Evolutionary conservation across 2,113 vertebrate genomes (phyloP).

Genomic region (Lipotes vexillifer): DNA sequence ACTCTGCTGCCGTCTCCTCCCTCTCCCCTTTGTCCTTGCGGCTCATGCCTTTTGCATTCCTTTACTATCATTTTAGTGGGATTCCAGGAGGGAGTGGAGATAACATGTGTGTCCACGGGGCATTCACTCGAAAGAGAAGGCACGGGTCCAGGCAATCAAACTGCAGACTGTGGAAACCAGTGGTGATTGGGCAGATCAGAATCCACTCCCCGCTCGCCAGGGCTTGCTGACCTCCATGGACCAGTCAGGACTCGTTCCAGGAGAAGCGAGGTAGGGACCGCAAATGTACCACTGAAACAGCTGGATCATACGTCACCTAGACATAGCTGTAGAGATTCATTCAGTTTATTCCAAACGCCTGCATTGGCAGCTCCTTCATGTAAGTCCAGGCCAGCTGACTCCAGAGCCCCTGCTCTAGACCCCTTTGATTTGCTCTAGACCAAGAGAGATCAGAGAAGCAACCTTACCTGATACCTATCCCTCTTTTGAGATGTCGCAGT

Average conservation of each 20-base stretch:
- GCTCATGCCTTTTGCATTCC: slow-evolving; percentile 8
- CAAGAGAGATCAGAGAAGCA: background rate
- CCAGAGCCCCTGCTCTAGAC: background rate
- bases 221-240: background rate
- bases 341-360: background rate
- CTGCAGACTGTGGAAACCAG: background rate
- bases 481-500: background rate
- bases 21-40: background rate
- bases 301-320: background rate
- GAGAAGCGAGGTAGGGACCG: background rate
- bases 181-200: background rate
- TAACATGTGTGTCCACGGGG: background rate
- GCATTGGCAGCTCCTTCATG: background rate
- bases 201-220: background rate
- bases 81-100: slow-evolving; percentile 16
- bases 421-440: background rate
- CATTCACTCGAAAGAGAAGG: background rate
- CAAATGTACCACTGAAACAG: background rate
- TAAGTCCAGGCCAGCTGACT: background rate
- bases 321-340: background rate
- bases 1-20: background rate
- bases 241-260: background rate
- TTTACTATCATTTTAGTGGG: background rate
- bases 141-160: background rate
- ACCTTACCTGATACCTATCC: background rate